Percentiles rank a stretch among this genome's conserved stretches.
Conservation (phyloP, 2,888 invertebrate genomes). For the Aphodius sticticus region DNA sequence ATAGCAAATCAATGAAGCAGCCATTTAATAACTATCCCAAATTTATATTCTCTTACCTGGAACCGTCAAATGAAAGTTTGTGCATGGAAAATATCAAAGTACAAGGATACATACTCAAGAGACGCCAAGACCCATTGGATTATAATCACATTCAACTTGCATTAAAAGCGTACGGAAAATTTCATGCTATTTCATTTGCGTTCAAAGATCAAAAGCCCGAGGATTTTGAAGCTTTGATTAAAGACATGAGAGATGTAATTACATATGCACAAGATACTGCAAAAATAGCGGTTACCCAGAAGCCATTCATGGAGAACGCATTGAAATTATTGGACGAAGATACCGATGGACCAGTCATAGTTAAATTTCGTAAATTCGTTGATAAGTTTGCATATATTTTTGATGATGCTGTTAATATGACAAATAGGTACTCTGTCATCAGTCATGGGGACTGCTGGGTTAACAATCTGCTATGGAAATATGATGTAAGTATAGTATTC, state of each 20-base stretch:
- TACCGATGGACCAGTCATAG: not conserved
- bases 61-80: constrained; percentile 42
- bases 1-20: constrained; percentile 38
- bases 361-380: constrained; percentile 20
- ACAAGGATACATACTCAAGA: constrained; percentile 44
- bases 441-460: constrained; percentile 33
- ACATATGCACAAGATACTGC: constrained; percentile 27
- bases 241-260: constrained; percentile 39
- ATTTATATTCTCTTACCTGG: constrained; percentile 36
- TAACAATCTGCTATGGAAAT: constrained; percentile 33
- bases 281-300: not conserved
- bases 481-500: constrained; percentile 24
- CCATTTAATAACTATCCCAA: constrained; percentile 34
- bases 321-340: constrained; percentile 10
- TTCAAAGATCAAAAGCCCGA: constrained; percentile 46
- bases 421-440: constrained; percentile 24
- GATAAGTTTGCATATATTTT: constrained; percentile 39
- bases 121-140: constrained; percentile 44
- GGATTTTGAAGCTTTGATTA: constrained; percentile 40
- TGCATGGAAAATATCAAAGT: constrained; percentile 47
- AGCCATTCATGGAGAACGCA: not conserved
- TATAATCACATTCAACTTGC: constrained; percentile 47
- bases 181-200: constrained; percentile 50
- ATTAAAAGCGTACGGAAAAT: constrained; percentile 47
- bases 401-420: not conserved